Conservation (phyloP, 2,888 invertebrate genomes). For the Pachymerium ferrugineum region DNA sequence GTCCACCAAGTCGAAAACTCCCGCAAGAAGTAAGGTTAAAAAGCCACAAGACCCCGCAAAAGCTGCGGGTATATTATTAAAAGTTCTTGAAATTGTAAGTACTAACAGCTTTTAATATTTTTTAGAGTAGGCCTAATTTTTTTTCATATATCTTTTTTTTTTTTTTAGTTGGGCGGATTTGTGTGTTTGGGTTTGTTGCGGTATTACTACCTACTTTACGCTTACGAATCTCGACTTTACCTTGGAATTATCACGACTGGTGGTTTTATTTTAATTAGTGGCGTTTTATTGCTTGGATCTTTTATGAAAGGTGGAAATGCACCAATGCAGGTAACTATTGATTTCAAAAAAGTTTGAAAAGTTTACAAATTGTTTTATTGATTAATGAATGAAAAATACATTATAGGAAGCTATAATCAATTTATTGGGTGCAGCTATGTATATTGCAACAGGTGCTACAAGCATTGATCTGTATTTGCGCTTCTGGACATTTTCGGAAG, state of each 20-base stretch:
- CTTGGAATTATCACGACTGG: not conserved
- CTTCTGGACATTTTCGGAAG: not conserved
- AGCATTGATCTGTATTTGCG: not conserved
- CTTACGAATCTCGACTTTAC: not conserved
- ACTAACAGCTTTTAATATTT: not conserved
- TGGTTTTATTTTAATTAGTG: not conserved
- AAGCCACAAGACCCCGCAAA: not conserved
- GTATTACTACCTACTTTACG: not conserved
- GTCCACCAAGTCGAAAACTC: not conserved
- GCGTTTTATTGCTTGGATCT: not conserved
- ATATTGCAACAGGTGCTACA: constrained; percentile 3
- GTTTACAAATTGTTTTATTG: not conserved
- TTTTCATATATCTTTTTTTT: not conserved
- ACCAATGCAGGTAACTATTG: not conserved
- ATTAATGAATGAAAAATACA: not conserved
- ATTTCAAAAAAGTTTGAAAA: not conserved
- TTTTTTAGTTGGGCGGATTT: not conserved
- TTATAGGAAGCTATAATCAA: not conserved
- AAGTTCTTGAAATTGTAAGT: not conserved
- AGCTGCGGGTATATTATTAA: not conserved
- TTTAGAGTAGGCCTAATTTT: too few relatives aligned
- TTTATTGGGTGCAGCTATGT: not conserved
- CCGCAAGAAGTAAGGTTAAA: not conserved
- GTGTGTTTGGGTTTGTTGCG: not conserved
- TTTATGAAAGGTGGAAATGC: not conserved